Percentiles rank a stretch among this genome's conserved stretches.
Conservation (phyloP, 2,888 invertebrate species). For the Dasypogon diadema region DNA sequence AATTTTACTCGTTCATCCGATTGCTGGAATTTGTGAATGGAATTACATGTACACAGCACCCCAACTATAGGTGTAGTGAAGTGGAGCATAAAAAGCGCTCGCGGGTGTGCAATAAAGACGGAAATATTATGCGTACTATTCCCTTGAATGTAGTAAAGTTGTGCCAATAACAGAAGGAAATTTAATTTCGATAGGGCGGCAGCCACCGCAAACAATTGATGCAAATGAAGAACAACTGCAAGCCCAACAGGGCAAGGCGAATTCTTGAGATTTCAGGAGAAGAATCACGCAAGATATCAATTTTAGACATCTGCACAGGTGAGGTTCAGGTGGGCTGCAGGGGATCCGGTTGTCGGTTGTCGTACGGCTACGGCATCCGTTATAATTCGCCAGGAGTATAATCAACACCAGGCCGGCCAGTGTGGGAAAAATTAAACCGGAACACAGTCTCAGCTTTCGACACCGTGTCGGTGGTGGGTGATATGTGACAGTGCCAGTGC, state of each 20-base stretch:
- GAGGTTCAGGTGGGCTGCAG: not conserved
- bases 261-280: not conserved
- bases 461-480: not conserved
- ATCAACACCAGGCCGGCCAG: not conserved
- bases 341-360: not conserved
- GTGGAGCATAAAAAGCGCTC: not conserved
- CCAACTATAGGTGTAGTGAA: not conserved
- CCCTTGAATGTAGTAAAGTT: constrained; percentile 38
- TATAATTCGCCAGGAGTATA: constrained; percentile 21
- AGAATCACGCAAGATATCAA: constrained; percentile 18
- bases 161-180: constrained; percentile 10
- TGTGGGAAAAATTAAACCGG: not conserved
- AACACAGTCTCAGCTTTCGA: not conserved
- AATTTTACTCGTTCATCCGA: constrained; percentile 42
- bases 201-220: constrained; percentile 3
- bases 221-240: constrained; percentile 12
- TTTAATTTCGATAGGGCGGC: not conserved
- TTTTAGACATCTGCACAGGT: constrained; percentile 30
- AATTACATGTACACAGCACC: constrained; percentile 39
- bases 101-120: constrained; percentile 13
- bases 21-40: constrained; percentile 51
- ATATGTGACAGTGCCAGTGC: not conserved
- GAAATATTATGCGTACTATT: constrained; percentile 26
- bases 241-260: not conserved
- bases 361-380: not conserved